Percentiles rank a stretch among this genome's conserved stretches.
phyloP scores from a whole-genome alignment of 2,113 vertebrate species.

The Takifugu bimaculatus region DNA sequence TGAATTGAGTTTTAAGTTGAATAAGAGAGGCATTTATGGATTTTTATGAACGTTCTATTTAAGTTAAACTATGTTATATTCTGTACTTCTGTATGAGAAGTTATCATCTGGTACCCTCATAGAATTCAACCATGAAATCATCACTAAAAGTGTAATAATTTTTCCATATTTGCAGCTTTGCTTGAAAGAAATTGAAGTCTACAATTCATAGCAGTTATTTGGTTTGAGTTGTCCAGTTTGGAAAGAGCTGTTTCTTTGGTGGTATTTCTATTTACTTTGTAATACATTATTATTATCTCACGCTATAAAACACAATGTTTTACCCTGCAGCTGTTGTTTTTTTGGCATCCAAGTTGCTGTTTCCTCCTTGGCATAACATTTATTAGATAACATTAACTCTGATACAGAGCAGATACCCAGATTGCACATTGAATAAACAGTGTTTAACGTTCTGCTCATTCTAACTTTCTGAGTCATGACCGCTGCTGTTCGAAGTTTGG shows the following conservation, averaged over 20 bases:
- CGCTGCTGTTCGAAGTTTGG: not conserved
- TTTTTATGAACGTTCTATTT: conserved; percentile 32
- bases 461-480: too few species aligned
- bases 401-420: too few species aligned
- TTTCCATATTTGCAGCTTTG: conserved; percentile 22
- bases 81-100: conserved; percentile 9
- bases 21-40: conserved; percentile 34
- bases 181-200: conserved; percentile 42
- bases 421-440: too few species aligned
- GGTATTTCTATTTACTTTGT: conserved; percentile 58
- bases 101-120: conserved; percentile 5
- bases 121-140: conserved; percentile 18
- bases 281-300: conserved; percentile 44
- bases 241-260: conserved; percentile 47
- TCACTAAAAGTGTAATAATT: conserved; percentile 21
- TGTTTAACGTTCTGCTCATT: too few species aligned
- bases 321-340: conserved; percentile 1
- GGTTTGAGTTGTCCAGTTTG: conserved; percentile 59
- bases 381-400: too few species aligned
- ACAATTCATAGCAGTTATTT: conserved; percentile 44
- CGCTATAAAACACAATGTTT: conserved; percentile 31
- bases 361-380: not conserved
- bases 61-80: conserved; percentile 40
- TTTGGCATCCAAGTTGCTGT: conserved; percentile 20
- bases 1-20: conserved; percentile 41